These are phyloP conservation scores for Dunckerocampus dactyliophorus DNA, from an alignment of 2,113 vertebrate genomes.

Conservation along the genomic window DNA sequence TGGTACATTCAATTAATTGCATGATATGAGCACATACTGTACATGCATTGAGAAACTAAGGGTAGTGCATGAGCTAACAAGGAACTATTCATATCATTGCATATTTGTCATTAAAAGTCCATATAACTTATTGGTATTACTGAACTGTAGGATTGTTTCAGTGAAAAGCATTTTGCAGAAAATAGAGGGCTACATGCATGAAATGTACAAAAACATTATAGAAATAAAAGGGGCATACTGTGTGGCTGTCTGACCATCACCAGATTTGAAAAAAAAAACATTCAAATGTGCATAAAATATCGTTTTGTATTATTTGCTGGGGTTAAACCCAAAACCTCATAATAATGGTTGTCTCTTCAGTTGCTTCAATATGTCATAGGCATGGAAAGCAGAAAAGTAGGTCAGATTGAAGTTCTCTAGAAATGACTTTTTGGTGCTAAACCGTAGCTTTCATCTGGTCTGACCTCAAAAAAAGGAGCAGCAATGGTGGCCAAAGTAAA, in stretches of 20 bases:
- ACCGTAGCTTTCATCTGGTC: constrained; percentile 51
- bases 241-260: neutral
- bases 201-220: too few species aligned
- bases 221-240: neutral
- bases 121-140: constrained; percentile 4
- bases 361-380: constrained; percentile 16
- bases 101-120: constrained; percentile 21
- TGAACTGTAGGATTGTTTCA: too few species aligned
- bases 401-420: constrained; percentile 39
- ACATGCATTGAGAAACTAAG: constrained; percentile 20
- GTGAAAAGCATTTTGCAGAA: too few species aligned
- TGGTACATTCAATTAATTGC: constrained; percentile 9
- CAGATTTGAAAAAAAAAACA: neutral
- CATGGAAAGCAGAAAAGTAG: constrained; percentile 19
- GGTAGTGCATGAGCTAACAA: constrained; percentile 4
- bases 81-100: constrained; percentile 10
- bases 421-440: constrained; percentile 57
- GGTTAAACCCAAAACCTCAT: constrained; percentile 8
- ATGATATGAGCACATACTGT: neutral
- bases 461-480: constrained; percentile 55
- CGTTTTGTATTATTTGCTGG: neutral
- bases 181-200: too few species aligned
- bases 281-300: neutral
- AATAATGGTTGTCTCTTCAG: constrained; percentile 5
- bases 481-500: constrained; percentile 60